Conservation (phyloP, 2,797 vertebrate genomes). For the Pseudochirops corinnae region DNA sequence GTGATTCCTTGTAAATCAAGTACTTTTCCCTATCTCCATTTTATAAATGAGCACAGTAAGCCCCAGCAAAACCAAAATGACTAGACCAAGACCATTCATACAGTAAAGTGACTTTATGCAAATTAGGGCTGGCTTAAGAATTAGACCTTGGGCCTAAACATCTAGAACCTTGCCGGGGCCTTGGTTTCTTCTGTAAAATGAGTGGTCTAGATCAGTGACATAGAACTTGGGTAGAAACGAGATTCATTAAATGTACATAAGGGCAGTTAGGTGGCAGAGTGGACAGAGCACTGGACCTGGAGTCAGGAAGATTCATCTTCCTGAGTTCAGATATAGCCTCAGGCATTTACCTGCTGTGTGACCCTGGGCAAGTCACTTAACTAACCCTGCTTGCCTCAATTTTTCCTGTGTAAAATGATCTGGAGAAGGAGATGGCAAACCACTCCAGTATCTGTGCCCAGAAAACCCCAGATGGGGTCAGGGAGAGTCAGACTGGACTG, state of each 20-base stretch:
- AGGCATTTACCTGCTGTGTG: not conserved
- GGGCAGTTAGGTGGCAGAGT: not conserved
- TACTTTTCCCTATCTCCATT: not conserved
- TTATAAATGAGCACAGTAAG: not conserved
- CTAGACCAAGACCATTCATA: not conserved
- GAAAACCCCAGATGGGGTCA: not conserved
- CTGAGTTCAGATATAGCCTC: no score
- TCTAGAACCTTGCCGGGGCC: not conserved
- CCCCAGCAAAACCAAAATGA: not conserved
- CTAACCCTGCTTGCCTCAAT: not conserved
- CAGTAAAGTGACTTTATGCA: not conserved
- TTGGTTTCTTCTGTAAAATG: constrained; percentile 34
- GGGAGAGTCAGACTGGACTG: not conserved
- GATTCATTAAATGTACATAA: not conserved
- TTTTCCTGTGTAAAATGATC: not conserved
- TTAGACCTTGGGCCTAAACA: constrained; percentile 38
- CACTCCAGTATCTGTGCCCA: not conserved
- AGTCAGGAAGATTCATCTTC: not conserved
- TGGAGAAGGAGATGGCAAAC: not conserved
- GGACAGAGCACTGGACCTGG: not conserved
- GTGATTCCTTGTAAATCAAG: not conserved
- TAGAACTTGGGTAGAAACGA: not conserved
- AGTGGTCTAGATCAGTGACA: constrained; percentile 10
- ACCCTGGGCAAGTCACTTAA: not conserved
- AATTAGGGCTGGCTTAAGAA: constrained; percentile 22